These are phyloP conservation scores for Phyllotis vaccarum DNA, from an alignment of 2,797 vertebrate genomes.

Conservation along the genomic window DNA sequence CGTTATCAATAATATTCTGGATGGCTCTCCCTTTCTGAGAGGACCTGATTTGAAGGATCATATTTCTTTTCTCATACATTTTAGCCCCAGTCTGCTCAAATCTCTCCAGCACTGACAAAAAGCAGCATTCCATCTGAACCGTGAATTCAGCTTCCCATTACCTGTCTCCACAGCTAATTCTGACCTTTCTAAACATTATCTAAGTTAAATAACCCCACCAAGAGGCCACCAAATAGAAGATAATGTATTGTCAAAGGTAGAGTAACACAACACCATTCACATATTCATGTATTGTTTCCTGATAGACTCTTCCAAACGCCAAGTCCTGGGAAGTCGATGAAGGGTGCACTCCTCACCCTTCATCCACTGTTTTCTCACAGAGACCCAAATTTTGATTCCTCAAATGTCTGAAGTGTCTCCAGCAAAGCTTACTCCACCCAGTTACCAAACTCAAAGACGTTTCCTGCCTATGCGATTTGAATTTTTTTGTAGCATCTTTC, in stretches of 20 bases:
- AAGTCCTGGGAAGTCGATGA: not conserved
- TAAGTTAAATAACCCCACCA: not conserved
- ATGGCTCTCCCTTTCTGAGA: not conserved
- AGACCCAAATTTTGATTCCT: not conserved
- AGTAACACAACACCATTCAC: not conserved
- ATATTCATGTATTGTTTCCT: not conserved
- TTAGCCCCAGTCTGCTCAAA: not conserved
- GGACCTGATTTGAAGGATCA: not conserved
- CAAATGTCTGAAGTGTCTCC: not conserved
- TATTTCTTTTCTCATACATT: not conserved
- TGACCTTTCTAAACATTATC: not conserved
- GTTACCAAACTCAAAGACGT: not conserved
- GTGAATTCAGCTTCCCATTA: not conserved
- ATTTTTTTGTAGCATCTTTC: not conserved
- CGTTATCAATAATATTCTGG: not conserved
- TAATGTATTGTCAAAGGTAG: not conserved
- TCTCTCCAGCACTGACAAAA: conserved; percentile 11
- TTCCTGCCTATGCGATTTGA: not conserved
- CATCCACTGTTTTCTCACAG: not conserved
- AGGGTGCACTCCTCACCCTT: not conserved
- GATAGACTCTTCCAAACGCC: not conserved
- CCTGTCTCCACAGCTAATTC: not conserved
- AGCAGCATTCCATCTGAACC: not conserved
- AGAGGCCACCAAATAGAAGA: not conserved
- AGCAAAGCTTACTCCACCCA: not conserved